phyloP scores from a whole-genome alignment of 2,888 invertebrate genomes.

The Empis stercorea region DNA sequence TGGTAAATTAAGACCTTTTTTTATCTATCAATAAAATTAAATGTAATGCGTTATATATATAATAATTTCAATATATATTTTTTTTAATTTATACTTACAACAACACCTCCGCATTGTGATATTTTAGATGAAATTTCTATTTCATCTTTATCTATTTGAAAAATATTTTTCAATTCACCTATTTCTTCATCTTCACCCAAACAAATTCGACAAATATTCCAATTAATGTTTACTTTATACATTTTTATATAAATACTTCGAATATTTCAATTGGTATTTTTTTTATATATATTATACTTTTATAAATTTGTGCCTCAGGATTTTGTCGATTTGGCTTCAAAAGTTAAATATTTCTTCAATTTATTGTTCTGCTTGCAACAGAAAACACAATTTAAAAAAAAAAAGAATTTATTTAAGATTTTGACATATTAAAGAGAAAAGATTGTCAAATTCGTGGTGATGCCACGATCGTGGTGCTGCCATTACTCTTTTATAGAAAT shows the following conservation, averaged over 20 bases:
- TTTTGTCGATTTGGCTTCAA: no score
- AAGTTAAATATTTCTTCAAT: no score
- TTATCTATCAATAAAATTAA: slow-evolving; percentile 17
- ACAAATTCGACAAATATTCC: slow-evolving; percentile 23
- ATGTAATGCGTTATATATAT: not conserved
- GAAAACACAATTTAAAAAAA: no score
- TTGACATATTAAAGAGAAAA: no score
- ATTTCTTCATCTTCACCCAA: slow-evolving; percentile 20
- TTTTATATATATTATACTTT: no score
- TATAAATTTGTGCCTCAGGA: no score
- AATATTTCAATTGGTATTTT: not conserved
- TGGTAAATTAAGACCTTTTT: slow-evolving; percentile 22
- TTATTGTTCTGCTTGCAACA: no score
- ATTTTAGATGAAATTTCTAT: not conserved
- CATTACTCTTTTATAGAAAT: no score
- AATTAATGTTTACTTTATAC: not conserved
- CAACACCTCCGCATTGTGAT: not conserved
- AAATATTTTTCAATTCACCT: slow-evolving; percentile 24
- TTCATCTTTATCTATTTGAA: slow-evolving; percentile 9
- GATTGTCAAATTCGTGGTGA: no score
- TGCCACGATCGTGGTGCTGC: no score
- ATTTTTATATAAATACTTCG: not conserved
- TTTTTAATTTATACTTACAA: not conserved
- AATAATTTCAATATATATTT: not conserved
- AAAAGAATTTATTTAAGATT: no score